These are phyloP conservation scores for Typhlomys cinereus DNA, from an alignment of 2,113 vertebrate species.

Conservation along the genomic window DNA sequence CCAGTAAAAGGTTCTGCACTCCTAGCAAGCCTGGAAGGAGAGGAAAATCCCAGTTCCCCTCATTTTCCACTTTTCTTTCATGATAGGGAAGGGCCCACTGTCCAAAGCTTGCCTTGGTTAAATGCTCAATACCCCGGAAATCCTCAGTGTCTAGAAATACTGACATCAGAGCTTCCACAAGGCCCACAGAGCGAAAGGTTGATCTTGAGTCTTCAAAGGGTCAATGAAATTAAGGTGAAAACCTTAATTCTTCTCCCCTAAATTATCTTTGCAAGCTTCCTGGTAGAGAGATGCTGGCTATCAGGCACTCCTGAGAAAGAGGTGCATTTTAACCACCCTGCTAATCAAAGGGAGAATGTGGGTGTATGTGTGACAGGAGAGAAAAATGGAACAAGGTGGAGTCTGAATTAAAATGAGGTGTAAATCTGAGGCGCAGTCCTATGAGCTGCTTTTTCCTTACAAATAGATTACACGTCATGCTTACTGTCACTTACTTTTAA, in stretches of 20 bases:
- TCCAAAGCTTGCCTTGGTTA: background rate
- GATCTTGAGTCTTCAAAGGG: fast-evolving
- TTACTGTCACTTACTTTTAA: background rate
- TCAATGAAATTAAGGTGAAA: too few relatives aligned
- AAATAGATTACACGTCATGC: background rate
- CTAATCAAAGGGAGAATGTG: background rate
- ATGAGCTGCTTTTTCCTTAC: background rate
- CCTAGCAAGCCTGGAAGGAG: background rate
- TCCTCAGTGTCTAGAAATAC: background rate
- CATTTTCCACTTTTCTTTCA: background rate
- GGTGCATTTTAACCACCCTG: background rate
- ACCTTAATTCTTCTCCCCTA: background rate
- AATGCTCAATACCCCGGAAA: background rate
- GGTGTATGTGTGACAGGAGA: background rate
- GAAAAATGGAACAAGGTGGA: background rate
- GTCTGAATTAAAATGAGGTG: background rate
- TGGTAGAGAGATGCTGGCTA: background rate
- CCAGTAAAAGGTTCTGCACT: fast-evolving
- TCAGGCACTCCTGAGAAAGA: background rate
- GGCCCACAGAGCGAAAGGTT: background rate
- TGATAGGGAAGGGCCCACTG: too few relatives aligned
- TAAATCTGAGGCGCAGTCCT: background rate
- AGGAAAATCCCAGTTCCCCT: background rate
- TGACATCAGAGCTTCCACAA: background rate
- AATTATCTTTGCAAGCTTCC: background rate